Conservation (phyloP, 1,140 invertebrate genomes). For the Dreissena polymorpha region DNA sequence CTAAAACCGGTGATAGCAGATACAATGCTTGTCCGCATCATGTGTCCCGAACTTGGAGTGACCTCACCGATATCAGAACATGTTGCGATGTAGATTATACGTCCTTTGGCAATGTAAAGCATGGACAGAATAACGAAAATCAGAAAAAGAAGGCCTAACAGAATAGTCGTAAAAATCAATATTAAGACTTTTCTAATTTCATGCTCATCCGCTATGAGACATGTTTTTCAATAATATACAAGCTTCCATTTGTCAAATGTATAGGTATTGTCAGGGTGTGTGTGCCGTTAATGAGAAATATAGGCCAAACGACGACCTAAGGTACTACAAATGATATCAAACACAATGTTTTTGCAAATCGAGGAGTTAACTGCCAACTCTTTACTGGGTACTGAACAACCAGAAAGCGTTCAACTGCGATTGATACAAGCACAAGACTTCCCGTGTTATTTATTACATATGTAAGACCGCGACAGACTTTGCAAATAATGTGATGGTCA, state of each 20-base stretch:
- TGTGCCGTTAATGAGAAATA: conserved; percentile 38
- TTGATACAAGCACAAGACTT: conserved; percentile 31
- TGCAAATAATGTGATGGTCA: conserved; percentile 42
- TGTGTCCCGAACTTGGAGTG: not conserved
- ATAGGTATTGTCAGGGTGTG: conserved; percentile 16
- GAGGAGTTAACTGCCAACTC: conserved; percentile 25
- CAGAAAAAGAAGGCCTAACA: conserved; percentile 27
- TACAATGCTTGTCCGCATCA: conserved; percentile 20
- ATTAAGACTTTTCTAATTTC: conserved; percentile 11
- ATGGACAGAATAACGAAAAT: conserved; percentile 19
- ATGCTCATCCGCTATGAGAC: conserved; percentile 39
- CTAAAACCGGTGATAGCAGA: conserved; percentile 23
- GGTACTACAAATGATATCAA: conserved; percentile 21
- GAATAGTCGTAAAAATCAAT: conserved; percentile 28
- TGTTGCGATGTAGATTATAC: conserved; percentile 46
- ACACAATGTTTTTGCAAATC: conserved; percentile 47
- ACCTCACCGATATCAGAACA: conserved; percentile 18
- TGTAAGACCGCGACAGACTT: conserved; percentile 28
- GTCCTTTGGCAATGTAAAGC: conserved; percentile 47
- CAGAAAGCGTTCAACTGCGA: conserved; percentile 48
- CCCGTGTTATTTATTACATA: conserved; percentile 49
- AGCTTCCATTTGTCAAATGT: not conserved
- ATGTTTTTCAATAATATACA: conserved; percentile 20
- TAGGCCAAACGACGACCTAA: conserved; percentile 24
- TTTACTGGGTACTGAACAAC: conserved; percentile 44